Percentiles rank a stretch among this genome's conserved stretches.
Evolutionary conservation across 1,140 invertebrate species (phyloP).

Genomic region (Elymnias hypermnestra): DNA sequence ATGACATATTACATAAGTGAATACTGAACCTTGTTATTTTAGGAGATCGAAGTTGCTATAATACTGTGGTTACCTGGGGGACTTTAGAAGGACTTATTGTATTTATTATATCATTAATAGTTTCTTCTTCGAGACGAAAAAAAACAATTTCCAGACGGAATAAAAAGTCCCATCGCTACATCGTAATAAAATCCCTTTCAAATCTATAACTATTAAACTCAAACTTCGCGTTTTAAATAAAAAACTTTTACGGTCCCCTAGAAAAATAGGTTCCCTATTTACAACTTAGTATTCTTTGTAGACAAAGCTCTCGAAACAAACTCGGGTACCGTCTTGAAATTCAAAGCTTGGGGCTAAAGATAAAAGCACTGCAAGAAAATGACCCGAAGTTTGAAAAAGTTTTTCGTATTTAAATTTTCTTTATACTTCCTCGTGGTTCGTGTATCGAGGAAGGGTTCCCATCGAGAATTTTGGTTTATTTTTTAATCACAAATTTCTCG

Average conservation of each 20-base stretch:
- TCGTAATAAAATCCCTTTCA: neutral
- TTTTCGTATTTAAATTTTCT: slow-evolving; percentile 25
- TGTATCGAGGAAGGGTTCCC: neutral
- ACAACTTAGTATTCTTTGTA: slow-evolving; percentile 27
- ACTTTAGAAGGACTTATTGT: too few relatives aligned
- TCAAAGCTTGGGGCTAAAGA: slow-evolving; percentile 21
- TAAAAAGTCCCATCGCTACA: too few relatives aligned
- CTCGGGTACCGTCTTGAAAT: slow-evolving; percentile 22
- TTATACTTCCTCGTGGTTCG: neutral
- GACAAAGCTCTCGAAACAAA: slow-evolving; percentile 25
- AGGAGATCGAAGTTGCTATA: too few relatives aligned
- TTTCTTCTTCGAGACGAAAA: too few relatives aligned
- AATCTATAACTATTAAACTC: slow-evolving; percentile 1
- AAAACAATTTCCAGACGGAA: too few relatives aligned
- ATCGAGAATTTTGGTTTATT: too few relatives aligned
- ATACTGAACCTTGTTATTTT: too few relatives aligned
- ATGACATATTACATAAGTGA: too few relatives aligned
- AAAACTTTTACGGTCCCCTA: slow-evolving; percentile 1
- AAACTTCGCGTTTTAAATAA: neutral
- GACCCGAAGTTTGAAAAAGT: slow-evolving; percentile 20
- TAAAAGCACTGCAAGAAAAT: slow-evolving; percentile 24
- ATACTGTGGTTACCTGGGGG: too few relatives aligned
- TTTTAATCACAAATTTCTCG: too few relatives aligned
- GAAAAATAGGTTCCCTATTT: slow-evolving; percentile 22
- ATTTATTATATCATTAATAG: too few relatives aligned